phyloP scores from a whole-genome alignment of 1,140 invertebrate species.

The Zophobas morio region DNA sequence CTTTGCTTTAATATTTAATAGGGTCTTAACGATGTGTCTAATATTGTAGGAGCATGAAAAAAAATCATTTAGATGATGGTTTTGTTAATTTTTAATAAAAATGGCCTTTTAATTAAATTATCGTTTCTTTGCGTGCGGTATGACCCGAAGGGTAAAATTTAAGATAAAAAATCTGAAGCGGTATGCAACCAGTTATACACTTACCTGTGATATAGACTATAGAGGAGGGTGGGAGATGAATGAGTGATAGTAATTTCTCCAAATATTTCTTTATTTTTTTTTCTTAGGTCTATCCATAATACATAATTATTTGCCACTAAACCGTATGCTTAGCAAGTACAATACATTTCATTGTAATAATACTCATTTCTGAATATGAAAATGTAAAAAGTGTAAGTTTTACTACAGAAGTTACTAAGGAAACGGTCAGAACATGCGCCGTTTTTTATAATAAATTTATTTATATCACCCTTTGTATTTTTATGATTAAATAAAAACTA shows the following conservation, averaged over 20 bases:
- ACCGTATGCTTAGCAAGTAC: constrained; percentile 63
- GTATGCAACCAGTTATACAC: constrained; percentile 16
- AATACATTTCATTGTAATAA: constrained; percentile 61
- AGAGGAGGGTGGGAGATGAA: background rate
- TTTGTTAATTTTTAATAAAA: constrained; percentile 31
- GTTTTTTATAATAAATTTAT: constrained; percentile 52
- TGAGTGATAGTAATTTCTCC: constrained; percentile 36
- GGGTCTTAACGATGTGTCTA: constrained; percentile 3
- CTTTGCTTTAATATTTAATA: constrained; percentile 36
- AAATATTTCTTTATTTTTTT: constrained; percentile 59
- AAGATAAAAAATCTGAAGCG: background rate
- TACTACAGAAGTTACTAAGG: constrained; percentile 54
- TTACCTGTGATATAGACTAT: background rate
- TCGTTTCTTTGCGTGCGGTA: background rate
- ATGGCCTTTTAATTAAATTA: constrained; percentile 14
- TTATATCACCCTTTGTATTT: constrained; percentile 56
- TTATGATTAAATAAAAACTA: constrained; percentile 57
- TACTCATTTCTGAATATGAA: constrained; percentile 62
- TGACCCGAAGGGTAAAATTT: background rate
- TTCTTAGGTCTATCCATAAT: constrained; percentile 60
- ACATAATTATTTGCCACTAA: constrained; percentile 65
- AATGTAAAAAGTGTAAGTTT: constrained; percentile 60
- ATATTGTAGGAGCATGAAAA: constrained; percentile 7
- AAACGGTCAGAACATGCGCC: constrained; percentile 49
- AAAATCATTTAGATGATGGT: constrained; percentile 34